Percentiles rank a stretch among this genome's conserved stretches.
These are phyloP conservation scores for Pelosia muscerda DNA, from an alignment of 2,888 invertebrate genomes.

Conservation along the genomic window DNA sequence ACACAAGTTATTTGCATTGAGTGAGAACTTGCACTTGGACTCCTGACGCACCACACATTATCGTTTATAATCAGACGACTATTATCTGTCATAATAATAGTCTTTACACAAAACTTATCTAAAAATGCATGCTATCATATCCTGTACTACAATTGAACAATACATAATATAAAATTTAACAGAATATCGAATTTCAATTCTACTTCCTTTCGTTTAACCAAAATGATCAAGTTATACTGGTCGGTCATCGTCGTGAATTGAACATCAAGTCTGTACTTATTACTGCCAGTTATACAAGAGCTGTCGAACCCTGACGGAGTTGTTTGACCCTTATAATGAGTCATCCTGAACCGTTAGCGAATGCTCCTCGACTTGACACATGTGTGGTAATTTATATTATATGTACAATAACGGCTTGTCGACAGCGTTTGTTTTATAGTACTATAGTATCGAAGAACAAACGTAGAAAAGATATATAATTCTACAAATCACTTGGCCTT, in stretches of 20 bases:
- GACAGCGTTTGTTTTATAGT: not conserved
- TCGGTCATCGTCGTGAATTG: conserved; percentile 27
- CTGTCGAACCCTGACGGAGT: conserved; percentile 40
- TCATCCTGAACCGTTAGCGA: conserved; percentile 46
- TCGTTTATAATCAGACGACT: too few relatives aligned
- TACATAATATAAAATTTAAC: not conserved
- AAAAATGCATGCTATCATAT: not conserved
- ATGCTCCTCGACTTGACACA: conserved; percentile 14
- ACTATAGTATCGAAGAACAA: not conserved
- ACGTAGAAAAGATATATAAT: too few relatives aligned
- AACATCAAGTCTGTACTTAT: conserved; percentile 34
- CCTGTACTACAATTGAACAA: not conserved
- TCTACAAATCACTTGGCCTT: not conserved
- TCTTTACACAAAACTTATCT: not conserved
- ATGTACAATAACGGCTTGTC: not conserved
- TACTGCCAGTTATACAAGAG: conserved; percentile 33
- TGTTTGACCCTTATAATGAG: conserved; percentile 48
- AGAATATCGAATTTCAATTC: conserved; percentile 18
- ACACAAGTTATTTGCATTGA: too few relatives aligned
- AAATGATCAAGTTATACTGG: conserved; percentile 28
- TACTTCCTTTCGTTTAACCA: conserved; percentile 35
- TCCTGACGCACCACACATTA: too few relatives aligned
- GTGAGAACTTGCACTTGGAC: too few relatives aligned
- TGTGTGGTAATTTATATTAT: conserved; percentile 18
- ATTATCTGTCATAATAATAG: too few relatives aligned